These are phyloP conservation scores for Chaetodon auriga DNA, from an alignment of 2,113 vertebrate genomes.

Conservation along the genomic window DNA sequence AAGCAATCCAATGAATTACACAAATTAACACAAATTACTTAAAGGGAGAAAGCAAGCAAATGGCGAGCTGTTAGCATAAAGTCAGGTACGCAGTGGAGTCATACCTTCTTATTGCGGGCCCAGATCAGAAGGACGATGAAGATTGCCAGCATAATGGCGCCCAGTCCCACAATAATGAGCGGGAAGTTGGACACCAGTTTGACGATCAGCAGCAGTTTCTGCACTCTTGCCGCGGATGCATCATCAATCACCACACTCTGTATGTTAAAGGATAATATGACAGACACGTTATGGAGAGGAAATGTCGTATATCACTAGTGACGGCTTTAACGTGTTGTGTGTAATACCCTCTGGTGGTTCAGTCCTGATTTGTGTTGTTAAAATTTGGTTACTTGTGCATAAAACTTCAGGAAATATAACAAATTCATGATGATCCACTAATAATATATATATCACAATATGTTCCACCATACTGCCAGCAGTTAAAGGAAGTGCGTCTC, in stretches of 20 bases:
- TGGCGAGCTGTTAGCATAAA: neutral
- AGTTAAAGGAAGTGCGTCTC: constrained; percentile 1
- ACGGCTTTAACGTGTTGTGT: neutral
- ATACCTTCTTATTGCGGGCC: constrained; percentile 75
- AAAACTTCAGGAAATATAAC: too few species aligned
- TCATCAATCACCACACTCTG: constrained; percentile 85
- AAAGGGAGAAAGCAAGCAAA: constrained; percentile 22
- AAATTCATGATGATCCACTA: too few species aligned
- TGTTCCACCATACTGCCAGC: too few species aligned
- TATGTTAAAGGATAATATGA: neutral
- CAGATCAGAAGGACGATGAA: constrained; percentile 72
- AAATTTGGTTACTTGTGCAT: too few species aligned
- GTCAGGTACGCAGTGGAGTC: neutral
- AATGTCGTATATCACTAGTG: neutral
- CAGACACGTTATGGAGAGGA: neutral
- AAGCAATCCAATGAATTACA: constrained; percentile 11
- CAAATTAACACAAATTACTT: constrained; percentile 3
- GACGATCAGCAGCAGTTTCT: constrained; percentile 78
- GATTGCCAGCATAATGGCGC: constrained; percentile 72
- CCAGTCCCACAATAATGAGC: constrained; percentile 78
- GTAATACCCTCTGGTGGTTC: too few species aligned
- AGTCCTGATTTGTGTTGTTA: too few species aligned
- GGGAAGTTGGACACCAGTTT: constrained; percentile 81
- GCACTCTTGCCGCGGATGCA: constrained; percentile 72
- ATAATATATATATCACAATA: too few species aligned